Evolutionary conservation across 2,888 invertebrate species (phyloP), one percentile per base, ranked within the genome.

Genomic region (Apotomis turbidana): DNA sequence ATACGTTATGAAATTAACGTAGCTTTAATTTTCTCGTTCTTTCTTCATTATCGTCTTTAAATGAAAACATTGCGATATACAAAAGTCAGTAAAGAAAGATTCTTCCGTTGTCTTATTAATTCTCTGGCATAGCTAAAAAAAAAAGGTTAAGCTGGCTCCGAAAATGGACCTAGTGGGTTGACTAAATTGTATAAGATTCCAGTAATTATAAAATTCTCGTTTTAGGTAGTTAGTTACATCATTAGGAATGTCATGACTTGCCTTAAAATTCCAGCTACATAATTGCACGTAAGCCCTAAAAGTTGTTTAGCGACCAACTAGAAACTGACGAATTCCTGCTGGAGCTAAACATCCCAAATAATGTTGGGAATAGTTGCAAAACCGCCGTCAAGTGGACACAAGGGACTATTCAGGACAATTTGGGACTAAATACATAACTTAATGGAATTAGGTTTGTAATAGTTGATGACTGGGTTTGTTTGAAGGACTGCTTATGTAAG

Each of bases 241-340:
- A 36, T 10, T 44, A 55, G 44, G 55, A 44, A 13, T 10, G 27
- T 10, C 58, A 6, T 44, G 54, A 41, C 54, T 41, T 41, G 12
- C n/a, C 27, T 12, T 44, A 13, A 58, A 66, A 66, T 66, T 66
- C 55, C 55, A 44, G 55, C 36, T 3, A 6, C 58, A 27, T 58
- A 52, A 58, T 44, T 63, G 49, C 58, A 44, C 15, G 44, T 55
- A 12, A 57, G 70, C 58, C 49, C 55, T 27, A 66, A 57, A 5
- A 46, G 36, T 67, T 38, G 58, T 60, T 67, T 57, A 58, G 61
- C 55, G 71, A 62, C 67, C 41, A 71, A 71, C 67, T 61, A 41
- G 67, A 67, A 67, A 67, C 61, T 68, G 71, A 71, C 67, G 71
- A 61, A 68, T 71, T 71, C 71, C 67, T 41, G 62, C 64, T 44